phyloP scores from a whole-genome alignment of 2,113 vertebrate genomes.

The Lepus europaeus region DNA sequence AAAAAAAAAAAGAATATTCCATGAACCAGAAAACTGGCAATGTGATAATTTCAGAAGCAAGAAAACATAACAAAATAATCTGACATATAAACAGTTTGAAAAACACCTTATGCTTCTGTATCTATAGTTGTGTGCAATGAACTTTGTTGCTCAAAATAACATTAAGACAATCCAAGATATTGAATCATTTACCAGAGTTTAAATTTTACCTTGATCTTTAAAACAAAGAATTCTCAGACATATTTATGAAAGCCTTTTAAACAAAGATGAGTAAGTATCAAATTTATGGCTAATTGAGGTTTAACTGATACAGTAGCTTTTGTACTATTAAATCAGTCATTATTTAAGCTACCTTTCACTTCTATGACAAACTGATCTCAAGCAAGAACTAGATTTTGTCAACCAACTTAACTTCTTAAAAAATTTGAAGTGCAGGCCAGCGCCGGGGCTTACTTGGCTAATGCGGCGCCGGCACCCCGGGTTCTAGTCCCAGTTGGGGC shows the following conservation, averaged over 20 bases:
- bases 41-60: neutral
- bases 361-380: conserved; percentile 42
- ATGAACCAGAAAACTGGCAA: conserved; percentile 5
- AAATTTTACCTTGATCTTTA: conserved; percentile 14
- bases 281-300: neutral
- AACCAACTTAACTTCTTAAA: conserved; percentile 3
- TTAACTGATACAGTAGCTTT: neutral
- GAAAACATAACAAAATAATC: conserved; percentile 12
- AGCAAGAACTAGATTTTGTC: neutral
- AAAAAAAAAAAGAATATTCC: neutral
- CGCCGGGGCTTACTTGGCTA: no score
- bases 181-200: conserved; percentile 17
- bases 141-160: conserved; percentile 42
- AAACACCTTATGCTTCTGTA: neutral
- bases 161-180: neutral
- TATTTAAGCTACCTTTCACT: conserved; percentile 12
- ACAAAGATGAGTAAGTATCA: neutral
- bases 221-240: conserved; percentile 41
- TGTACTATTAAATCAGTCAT: neutral
- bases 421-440: neutral
- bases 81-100: neutral
- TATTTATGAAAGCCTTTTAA: neutral
- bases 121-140: neutral
- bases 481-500: no score
- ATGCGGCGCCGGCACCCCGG: no score